Evolutionary conservation across 2,888 invertebrate genomes (phyloP), one percentile per base, ranked within the genome.

Genomic region (Dilophus febrilis): DNA sequence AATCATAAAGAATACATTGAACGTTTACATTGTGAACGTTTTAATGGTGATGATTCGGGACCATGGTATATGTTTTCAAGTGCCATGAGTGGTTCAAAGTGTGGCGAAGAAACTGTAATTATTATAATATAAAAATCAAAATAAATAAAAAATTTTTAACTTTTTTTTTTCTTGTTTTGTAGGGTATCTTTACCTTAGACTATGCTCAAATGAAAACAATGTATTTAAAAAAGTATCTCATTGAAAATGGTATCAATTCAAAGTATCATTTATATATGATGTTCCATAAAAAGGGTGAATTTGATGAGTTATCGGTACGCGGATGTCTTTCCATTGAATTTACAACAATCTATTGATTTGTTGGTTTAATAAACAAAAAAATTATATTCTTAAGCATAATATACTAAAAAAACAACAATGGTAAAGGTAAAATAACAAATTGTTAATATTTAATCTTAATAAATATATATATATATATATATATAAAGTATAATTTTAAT

Each of bases 91-190:
- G 45, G 47, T 35, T 47, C 50, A 40, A 48, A 47, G 39, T 51
- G 50, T 45, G 50, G 49, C 30, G 44, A 46, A 27, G 42, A 42
- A 19, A 44, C 16, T 17, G 46, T 46, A 45, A 40, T 53, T 51
- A 22, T 38, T 31, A 6, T 6, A 6, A 6, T 22, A 22, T 22
- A 8, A 6, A 22, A 22, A 22, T 22, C 4, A 22, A 32, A 11
- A 14, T 32, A 7, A 13, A 13, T 12, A 13, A 29, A 29, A 13
- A 29, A 7, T 4, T n/a, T 8, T 4, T 29, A n/a, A 8, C 4
- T 16, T 5, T 16, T 32, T 4, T 32, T 16, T 32, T 6, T 16
- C 8, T 14, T 10, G 35, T 16, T 37, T 40, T 38, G 30, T 28
- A 41, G 43, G 44, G 42, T 12, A 36, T 26, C 33, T 48, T 47